These are phyloP conservation scores for Standfussiana lucernea DNA, from an alignment of 2,888 invertebrate genomes.

Conservation along the genomic window DNA sequence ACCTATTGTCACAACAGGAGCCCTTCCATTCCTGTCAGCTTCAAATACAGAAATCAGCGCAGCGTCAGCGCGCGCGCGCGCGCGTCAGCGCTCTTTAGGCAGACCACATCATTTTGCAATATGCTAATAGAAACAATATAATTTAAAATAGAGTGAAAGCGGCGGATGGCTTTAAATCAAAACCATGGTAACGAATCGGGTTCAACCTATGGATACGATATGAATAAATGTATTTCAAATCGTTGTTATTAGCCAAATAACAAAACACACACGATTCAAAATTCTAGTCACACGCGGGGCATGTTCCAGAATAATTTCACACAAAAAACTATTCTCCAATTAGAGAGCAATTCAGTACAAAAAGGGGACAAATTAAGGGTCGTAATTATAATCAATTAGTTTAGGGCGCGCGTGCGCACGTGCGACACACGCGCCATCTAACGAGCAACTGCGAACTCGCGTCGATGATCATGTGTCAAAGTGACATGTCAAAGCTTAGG, in stretches of 20 bases:
- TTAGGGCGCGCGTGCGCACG: slow-evolving; percentile 75
- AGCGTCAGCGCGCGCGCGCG: no score
- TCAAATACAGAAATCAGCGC: no score
- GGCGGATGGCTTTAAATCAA: neutral
- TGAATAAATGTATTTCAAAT: slow-evolving; percentile 18
- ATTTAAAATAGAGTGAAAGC: neutral
- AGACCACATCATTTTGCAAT: neutral
- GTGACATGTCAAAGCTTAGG: slow-evolving; percentile 65
- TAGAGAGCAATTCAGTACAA: slow-evolving; percentile 69
- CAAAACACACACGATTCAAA: slow-evolving; percentile 46
- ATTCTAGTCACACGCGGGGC: slow-evolving; percentile 55
- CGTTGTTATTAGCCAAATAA: slow-evolving; percentile 56
- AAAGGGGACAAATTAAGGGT: slow-evolving; percentile 74
- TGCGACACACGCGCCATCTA: slow-evolving; percentile 82
- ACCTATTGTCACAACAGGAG: no score
- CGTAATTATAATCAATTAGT: slow-evolving; percentile 86
- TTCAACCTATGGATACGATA: neutral
- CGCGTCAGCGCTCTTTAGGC: no score
- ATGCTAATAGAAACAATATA: neutral
- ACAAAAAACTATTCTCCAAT: slow-evolving; percentile 68
- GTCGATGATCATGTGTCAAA: slow-evolving; percentile 71
- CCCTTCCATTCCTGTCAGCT: no score
- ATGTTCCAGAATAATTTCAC: slow-evolving; percentile 53
- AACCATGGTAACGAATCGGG: neutral
- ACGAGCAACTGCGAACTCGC: slow-evolving; percentile 79